phyloP scores from a whole-genome alignment of 1,140 invertebrate genomes.

The Helicoverpa zea region DNA sequence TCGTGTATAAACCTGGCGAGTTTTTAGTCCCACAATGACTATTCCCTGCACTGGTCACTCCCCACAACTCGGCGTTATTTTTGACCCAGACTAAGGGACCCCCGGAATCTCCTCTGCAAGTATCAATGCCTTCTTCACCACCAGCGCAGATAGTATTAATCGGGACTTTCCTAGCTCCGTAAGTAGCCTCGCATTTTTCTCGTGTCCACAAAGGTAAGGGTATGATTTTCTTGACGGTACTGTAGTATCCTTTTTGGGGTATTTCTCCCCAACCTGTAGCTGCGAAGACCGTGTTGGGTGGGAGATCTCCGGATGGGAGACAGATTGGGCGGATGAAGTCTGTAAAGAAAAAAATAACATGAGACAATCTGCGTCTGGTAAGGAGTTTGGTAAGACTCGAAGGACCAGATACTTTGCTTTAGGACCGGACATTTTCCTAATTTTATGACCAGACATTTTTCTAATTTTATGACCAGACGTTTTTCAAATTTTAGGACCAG shows the following conservation, averaged over 20 bases:
- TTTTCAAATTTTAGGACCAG: neutral
- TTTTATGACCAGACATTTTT: neutral
- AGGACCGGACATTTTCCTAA: neutral
- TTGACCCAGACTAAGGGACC: constrained; percentile 62
- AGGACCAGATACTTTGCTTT: neutral
- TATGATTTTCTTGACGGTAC: constrained; percentile 60
- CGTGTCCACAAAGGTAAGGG: constrained; percentile 53
- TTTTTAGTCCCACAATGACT: constrained; percentile 83
- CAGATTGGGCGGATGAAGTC: constrained; percentile 69
- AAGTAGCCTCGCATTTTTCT: constrained; percentile 84
- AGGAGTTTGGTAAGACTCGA: neutral
- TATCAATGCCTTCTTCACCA: constrained; percentile 58
- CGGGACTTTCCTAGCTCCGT: constrained; percentile 44
- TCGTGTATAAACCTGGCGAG: constrained; percentile 88
- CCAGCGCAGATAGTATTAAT: constrained; percentile 64
- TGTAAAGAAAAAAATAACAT: constrained; percentile 48
- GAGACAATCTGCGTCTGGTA: neutral
- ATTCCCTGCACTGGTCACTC: constrained; percentile 88
- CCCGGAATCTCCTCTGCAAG: constrained; percentile 69
- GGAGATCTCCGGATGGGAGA: constrained; percentile 53
- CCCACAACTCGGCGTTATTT: constrained; percentile 65
- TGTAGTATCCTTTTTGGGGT: constrained; percentile 67
- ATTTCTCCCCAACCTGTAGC: constrained; percentile 90
- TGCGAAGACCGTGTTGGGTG: constrained; percentile 70
- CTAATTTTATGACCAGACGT: neutral